Evolutionary conservation across 2,113 vertebrate genomes (phyloP).

Genomic region (Dromas ardeola): DNA sequence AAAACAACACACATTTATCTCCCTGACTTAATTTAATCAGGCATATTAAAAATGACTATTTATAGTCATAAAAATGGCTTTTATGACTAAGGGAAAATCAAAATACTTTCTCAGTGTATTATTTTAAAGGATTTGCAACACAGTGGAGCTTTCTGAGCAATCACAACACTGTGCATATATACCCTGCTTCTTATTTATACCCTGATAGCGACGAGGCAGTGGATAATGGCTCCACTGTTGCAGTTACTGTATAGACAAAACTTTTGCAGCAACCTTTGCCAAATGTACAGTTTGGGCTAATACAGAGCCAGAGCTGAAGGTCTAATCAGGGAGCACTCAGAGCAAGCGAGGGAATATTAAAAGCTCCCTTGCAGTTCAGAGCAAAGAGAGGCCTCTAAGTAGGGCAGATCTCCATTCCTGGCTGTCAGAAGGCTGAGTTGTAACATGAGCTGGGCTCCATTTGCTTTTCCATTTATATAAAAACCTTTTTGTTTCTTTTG

Average conservation of each 20-base stretch:
- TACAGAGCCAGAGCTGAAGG: background rate
- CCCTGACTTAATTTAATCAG: background rate
- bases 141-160: background rate
- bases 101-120: background rate
- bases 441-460: conserved; percentile 65
- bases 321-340: conserved; percentile 48
- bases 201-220: background rate
- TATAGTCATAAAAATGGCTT: too few species aligned
- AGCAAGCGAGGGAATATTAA: conserved; percentile 42
- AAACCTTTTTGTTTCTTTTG: conserved; percentile 72
- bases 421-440: conserved; percentile 68
- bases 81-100: conserved; percentile 30
- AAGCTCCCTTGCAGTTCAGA: conserved; percentile 30
- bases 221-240: conserved; percentile 15
- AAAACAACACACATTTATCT: background rate
- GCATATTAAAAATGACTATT: background rate
- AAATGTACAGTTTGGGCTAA: conserved; percentile 26
- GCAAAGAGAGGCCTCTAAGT: conserved; percentile 53
- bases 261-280: background rate
- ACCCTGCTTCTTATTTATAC: background rate
- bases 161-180: background rate
- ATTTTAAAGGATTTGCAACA: conserved; percentile 28
- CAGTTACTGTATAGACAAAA: conserved; percentile 5
- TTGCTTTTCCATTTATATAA: conserved; percentile 69
- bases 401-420: conserved; percentile 45